Base-by-base conservation (phyloP, 1,140 invertebrate genomes). In the Ceratoteleas bidentatus region DNA sequence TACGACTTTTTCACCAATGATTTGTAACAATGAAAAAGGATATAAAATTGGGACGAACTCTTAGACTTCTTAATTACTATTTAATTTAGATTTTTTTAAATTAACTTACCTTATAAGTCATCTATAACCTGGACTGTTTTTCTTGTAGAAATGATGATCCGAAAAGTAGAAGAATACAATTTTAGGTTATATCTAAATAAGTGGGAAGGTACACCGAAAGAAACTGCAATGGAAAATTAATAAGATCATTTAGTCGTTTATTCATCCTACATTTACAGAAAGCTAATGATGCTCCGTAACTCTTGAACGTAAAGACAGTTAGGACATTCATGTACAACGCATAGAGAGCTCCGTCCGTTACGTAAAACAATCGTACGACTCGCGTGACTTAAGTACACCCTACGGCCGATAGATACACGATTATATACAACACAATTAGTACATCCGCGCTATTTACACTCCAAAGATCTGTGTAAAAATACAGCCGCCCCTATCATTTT, bases 391-490 rank as follows among this genome's bases (percentile, higher is more conserved):
- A 64, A 81, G 77, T 83, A 80, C 65, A 81, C 78, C 47, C 77
- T 88, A 88, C 58, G 53, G 50, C 86, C 87, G 85, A 88, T 89
- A 87, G 84, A 83, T 90, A 87, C 88, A 89, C 86, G 85, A 84
- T 76, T 90, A 89, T 90, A 87, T 90, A 88, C 83, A 84, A 78
- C 78, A 85, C 78, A 85, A 87, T 88, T 83, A 84, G 69, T 87
- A 86, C 85, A 85, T 81, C 64, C 86, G 80, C 85, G 58, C 85
- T 89, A 89, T 91, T 90, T 90, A 88, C 90, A 91, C 87, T 66
- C 66, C 38, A 65, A 90, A 89, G 86, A 85, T 90, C 87, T 88
- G 90, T 91, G 90, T 90, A 91, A 91, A 91, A 91, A 91, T 91
- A 91, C 89, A 90, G 86, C 87, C 88, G 86, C 85, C 85, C 80